Evolutionary conservation across 2,888 invertebrate genomes (phyloP).

Genomic region (Galerucella pusilla): DNA sequence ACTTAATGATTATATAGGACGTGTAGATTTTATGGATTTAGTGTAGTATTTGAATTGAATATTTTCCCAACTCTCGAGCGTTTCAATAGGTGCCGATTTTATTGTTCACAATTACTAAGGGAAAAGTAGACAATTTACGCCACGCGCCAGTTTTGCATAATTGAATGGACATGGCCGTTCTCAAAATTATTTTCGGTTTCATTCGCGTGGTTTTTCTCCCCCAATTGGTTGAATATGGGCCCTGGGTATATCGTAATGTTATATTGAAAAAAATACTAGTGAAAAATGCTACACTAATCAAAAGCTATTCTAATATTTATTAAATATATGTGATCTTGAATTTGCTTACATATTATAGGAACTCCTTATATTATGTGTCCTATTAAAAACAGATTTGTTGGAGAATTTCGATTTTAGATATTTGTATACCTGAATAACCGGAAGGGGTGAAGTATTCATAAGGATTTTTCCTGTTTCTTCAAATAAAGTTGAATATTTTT

Average conservation of each 20-base stretch:
- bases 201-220: too few relatives aligned
- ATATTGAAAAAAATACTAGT: not conserved
- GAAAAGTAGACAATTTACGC: too few relatives aligned
- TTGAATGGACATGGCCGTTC: too few relatives aligned
- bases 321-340: conserved; percentile 7
- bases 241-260: too few relatives aligned
- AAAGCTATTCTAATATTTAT: conserved; percentile 21
- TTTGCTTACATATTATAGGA: conserved; percentile 17
- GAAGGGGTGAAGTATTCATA: not conserved
- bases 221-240: too few relatives aligned
- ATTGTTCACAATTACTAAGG: too few relatives aligned
- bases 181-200: too few relatives aligned
- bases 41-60: conserved; percentile 2
- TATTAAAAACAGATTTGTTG: conserved; percentile 1
- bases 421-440: not conserved
- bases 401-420: conserved; percentile 1
- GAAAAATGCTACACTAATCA: conserved; percentile 13
- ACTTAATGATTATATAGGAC: conserved; percentile 13
- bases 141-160: too few relatives aligned
- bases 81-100: too few relatives aligned
- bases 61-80: not conserved
- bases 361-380: not conserved
- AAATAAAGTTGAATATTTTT: too few relatives aligned
- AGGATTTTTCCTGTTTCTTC: not conserved
- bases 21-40: conserved; percentile 6